Percentiles rank a stretch among this genome's conserved stretches.
These are phyloP conservation scores for Drosophila simulans DNA, from an alignment of 1,140 invertebrate species.

Conservation along the genomic window DNA sequence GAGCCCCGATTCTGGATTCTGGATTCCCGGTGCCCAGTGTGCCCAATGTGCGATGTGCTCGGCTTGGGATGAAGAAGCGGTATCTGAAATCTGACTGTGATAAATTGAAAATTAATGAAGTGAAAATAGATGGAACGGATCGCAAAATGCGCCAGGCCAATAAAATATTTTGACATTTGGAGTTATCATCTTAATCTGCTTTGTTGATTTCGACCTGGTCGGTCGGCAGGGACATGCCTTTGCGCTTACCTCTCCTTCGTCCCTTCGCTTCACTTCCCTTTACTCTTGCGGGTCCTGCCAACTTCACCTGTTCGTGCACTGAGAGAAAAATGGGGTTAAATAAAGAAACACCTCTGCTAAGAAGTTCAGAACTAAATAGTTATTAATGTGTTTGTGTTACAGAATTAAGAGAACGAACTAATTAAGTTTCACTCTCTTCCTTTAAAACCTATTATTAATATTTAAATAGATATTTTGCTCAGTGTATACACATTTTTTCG, in stretches of 20 bases:
- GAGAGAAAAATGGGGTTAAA: not conserved
- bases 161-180: constrained; percentile 85
- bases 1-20: constrained; percentile 16
- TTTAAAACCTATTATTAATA: not conserved
- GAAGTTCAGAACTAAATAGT: too few relatives aligned
- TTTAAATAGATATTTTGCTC: not conserved
- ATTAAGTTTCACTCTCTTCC: too few relatives aligned
- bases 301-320: constrained; percentile 46
- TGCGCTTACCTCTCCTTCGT: constrained; percentile 10
- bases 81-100: constrained; percentile 84
- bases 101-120: constrained; percentile 85
- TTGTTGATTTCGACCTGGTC: constrained; percentile 74
- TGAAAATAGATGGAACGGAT: constrained; percentile 85
- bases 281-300: constrained; percentile 19
- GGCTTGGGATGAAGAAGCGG: constrained; percentile 27
- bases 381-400: too few relatives aligned
- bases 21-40: constrained; percentile 16
- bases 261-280: not conserved
- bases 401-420: too few relatives aligned
- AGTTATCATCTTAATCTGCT: constrained; percentile 85
- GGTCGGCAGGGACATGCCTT: constrained; percentile 38
- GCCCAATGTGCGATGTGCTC: constrained; percentile 14
- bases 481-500: constrained; percentile 25
- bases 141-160: constrained; percentile 84
- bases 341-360: too few relatives aligned